A percentile compares a stretch with the other conserved stretches of the same genome.
Conservation (phyloP, 2,113 vertebrate genomes). For the Sorex fumeus region DNA sequence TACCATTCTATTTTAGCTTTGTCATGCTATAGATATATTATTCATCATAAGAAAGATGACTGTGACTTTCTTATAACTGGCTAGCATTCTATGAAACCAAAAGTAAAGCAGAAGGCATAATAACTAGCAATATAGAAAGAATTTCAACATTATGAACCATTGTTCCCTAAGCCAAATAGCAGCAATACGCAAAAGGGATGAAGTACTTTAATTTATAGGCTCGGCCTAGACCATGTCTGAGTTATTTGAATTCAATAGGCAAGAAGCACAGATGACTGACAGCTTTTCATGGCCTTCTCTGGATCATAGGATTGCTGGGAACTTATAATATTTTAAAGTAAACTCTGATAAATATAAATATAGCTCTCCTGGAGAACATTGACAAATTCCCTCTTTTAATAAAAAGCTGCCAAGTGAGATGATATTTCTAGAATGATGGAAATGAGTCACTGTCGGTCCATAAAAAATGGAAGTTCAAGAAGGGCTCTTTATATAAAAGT, state of each 20-base stretch:
- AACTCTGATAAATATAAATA: conserved; percentile 64
- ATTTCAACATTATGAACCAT: background rate
- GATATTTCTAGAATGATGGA: conserved; percentile 58
- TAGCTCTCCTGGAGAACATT: conserved; percentile 11
- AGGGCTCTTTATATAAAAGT: conserved; percentile 41
- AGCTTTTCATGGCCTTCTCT: background rate
- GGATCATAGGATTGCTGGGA: background rate
- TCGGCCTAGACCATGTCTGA: background rate
- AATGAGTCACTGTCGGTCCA: conserved; percentile 21
- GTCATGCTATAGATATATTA: background rate
- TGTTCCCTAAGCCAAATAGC: background rate
- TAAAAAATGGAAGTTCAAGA: background rate
- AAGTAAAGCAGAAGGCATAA: background rate
- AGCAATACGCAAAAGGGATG: conserved; percentile 12
- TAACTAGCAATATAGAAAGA: background rate
- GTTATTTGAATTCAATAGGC: background rate
- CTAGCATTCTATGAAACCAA: background rate
- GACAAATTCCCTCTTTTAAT: conserved; percentile 55
- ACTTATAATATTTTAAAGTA: background rate
- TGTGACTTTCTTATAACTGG: background rate
- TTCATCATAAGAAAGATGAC: background rate
- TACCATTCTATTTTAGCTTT: no score
- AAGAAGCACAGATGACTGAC: background rate
- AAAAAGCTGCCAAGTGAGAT: conserved; percentile 65
- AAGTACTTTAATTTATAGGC: background rate